Percentiles rank a stretch among this genome's conserved stretches.
These are phyloP conservation scores for Mesembrinibis cayennensis DNA, from an alignment of 2,113 vertebrate species.

Conservation along the genomic window DNA sequence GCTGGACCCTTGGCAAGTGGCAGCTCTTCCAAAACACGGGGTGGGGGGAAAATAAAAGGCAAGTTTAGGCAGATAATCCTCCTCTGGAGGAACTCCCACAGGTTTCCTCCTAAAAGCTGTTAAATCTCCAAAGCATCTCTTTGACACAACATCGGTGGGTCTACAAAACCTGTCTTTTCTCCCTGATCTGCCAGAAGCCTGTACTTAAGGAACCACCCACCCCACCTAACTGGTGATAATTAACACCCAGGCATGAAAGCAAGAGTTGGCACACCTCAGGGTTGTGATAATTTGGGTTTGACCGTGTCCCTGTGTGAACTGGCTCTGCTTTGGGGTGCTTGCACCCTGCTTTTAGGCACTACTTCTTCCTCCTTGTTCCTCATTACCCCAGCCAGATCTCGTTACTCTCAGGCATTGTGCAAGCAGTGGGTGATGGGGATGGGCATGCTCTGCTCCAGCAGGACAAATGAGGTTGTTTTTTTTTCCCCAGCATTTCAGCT, in stretches of 20 bases:
- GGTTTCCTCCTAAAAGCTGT: neutral
- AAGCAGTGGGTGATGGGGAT: neutral
- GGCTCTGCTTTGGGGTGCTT: neutral
- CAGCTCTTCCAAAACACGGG: neutral
- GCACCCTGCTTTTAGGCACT: neutral
- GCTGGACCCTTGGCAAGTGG: neutral
- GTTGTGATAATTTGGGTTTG: neutral
- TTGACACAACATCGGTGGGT: neutral
- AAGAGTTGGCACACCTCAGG: neutral
- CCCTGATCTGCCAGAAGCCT: neutral
- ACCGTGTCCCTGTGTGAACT: neutral
- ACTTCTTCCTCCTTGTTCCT: neutral
- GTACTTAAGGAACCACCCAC: neutral
- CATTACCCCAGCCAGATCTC: neutral
- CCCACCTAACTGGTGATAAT: neutral
- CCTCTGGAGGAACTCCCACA: neutral
- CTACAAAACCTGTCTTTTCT: neutral
- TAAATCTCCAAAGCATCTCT: neutral
- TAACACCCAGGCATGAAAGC: neutral
- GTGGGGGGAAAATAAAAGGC: rapidly evolving
- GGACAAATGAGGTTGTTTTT: conserved; percentile 46
- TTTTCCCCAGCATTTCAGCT: conserved; percentile 43
- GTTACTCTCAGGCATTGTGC: neutral
- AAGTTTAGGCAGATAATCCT: neutral
- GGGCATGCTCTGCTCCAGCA: neutral